Base-by-base conservation (phyloP, 2,797 vertebrate species). In the Chromis chromis region DNA sequence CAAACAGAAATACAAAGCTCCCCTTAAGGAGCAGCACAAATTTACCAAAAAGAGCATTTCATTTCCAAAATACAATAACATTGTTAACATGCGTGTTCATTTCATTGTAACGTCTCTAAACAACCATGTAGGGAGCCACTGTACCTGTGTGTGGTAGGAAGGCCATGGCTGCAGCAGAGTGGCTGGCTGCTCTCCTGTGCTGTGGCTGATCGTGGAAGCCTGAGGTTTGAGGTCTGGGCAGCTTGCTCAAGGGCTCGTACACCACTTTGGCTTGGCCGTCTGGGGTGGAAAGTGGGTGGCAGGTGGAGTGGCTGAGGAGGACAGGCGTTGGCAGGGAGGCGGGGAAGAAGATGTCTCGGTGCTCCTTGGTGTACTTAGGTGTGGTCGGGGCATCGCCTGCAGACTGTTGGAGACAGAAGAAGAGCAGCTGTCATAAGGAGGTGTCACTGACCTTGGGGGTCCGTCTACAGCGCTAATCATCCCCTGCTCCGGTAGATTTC, bases 331-430 rank as follows among this genome's bases (percentile, higher is more conserved):
- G 88, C 21, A 95, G 82, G 0, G 91, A 88, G 1, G 91, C 79
- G 1, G 97, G 95, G 86, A 99, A 98, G 92, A 98, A 97, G 87
- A 94, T 81, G 84, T 99, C 98, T 49, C 95, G 90, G 83, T 93
- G 95, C 61, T 99, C 98, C 92, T 97, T 98, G 1, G 88, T 91
- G 82, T 95, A 95, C 83, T 98, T 99, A 22, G 97, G 97, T 7
- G 97, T 98, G 69, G 94, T 96, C 2, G 97, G 97, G 0, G 94
- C 85, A 69, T 99, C 98, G 65, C 93, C 93, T 2, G 94, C 89
- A 21, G 92, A 86, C 98, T 99, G 90, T 10, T 67, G 67, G 62
- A 88, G 54, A 84, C 36, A 85, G 50, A 77, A 79, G n/a, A 40
- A 67, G 58, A 70, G 44, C 14, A 28, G 44, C 3, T 48, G 58